phyloP scores from a whole-genome alignment of 2,888 invertebrate genomes.

The Hirtodrosophila histrioides region DNA sequence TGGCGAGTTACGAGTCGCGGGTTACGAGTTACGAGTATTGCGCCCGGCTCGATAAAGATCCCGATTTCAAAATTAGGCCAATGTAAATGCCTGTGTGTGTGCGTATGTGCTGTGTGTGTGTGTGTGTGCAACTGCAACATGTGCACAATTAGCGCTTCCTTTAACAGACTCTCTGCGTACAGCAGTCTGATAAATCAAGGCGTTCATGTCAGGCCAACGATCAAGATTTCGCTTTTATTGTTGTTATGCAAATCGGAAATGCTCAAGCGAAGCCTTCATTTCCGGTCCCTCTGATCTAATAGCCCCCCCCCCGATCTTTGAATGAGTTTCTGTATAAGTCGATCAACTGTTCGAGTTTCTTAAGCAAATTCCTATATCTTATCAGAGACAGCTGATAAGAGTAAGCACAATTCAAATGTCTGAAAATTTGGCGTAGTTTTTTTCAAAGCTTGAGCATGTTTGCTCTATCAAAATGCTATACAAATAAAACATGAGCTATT shows the following conservation, averaged over 20 bases:
- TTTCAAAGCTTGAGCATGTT: slow-evolving; percentile 3
- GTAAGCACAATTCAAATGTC: slow-evolving; percentile 16
- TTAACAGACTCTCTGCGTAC: slow-evolving; percentile 27
- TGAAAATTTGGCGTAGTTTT: slow-evolving; percentile 29
- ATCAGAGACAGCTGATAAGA: slow-evolving; percentile 37
- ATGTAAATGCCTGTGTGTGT: slow-evolving; percentile 28
- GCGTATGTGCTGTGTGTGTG: slow-evolving; percentile 17
- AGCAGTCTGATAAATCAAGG: slow-evolving; percentile 50
- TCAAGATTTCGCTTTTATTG: slow-evolving; percentile 21
- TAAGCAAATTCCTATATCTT: slow-evolving; percentile 40
- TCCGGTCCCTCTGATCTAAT: slow-evolving; percentile 30
- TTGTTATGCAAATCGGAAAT: slow-evolving; percentile 42
- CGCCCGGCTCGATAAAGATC: slow-evolving; percentile 73
- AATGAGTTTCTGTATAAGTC: slow-evolving; percentile 5
- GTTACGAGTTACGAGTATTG: slow-evolving; percentile 67
- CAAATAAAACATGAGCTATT: slow-evolving; percentile 25
- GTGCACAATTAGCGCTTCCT: slow-evolving; percentile 79
- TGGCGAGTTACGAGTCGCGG: slow-evolving; percentile 60
- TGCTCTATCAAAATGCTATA: slow-evolving; percentile 24
- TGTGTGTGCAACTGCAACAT: slow-evolving; percentile 52
- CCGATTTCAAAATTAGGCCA: slow-evolving; percentile 75
- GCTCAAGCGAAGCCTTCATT: slow-evolving; percentile 18
- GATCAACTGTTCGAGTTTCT: slow-evolving; percentile 6
- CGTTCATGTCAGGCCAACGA: slow-evolving; percentile 26
- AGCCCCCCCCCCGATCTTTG: background rate